Base-by-base conservation (phyloP, 2,888 invertebrate species). In the Drosophila birchii region DNA sequence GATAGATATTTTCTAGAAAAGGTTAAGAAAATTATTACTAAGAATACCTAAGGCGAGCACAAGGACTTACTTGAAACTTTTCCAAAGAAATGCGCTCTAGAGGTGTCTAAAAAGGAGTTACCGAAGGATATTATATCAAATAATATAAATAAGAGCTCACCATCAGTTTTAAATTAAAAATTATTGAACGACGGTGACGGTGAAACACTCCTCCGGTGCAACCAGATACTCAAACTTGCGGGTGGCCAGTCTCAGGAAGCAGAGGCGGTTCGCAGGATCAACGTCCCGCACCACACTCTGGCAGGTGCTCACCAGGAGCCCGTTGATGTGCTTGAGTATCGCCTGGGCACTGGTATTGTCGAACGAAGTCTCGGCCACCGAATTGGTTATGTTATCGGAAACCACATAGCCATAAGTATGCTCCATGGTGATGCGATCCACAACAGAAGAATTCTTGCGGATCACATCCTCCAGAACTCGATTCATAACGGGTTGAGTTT, bases 161-260 rank as follows among this genome's bases (percentile, higher is more conserved):
- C 2, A 3, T 14, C 5, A 2, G 1, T 34, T n/a, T 49, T 2
- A 7, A 29, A 16, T 5, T 8, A 9, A 34, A 14, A 2, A 5
- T 64, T 7, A 89, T 66, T 91, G 91, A 58, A 90, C 75, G 9
- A 91, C 91, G n/a, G 91, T 87, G 51, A 92, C 86, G 7, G 91
- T 92, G 68, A 92, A 92, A 5, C 90, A 79, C 0, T 87, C 79
- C 60, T 92, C 90, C 0, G 91, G 90, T 0, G 91, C 91, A 32
- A 92, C 81, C 12, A 92, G 79, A 70, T 89, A 91, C 69, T 92
- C 92, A 39, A 78, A 81, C 67, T 92, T 92, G 47, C 88, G 86
- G 11, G 92, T 92, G n/a, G 69, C 82, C n/a, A 92, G 85, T 5
- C 92, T 83, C 47, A 92, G 63, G 72, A 88, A 92, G 43, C 73